Percentiles rank a stretch among this genome's conserved stretches.
phyloP scores from a whole-genome alignment of 2,797 vertebrate genomes.

The Chrosomus eos region DNA sequence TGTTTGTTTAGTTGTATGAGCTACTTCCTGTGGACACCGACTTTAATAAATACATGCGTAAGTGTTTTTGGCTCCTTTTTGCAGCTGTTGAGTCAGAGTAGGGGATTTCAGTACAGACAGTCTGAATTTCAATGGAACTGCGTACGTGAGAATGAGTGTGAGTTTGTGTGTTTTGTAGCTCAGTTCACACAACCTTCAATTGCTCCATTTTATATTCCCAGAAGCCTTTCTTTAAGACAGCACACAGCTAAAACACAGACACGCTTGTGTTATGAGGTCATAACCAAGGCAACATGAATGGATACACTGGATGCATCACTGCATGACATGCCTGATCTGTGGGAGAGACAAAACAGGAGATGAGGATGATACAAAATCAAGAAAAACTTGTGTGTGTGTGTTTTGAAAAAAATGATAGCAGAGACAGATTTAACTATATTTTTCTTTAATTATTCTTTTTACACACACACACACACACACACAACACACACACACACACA shows the following conservation, averaged over 20 bases:
- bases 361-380: not conserved
- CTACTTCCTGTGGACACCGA: slow-evolving; percentile 42
- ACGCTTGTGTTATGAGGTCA: slow-evolving; percentile 29
- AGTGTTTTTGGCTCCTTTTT: slow-evolving; percentile 22
- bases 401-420: too few relatives aligned
- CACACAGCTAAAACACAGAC: slow-evolving; percentile 10
- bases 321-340: slow-evolving; percentile 66
- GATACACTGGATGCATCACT: slow-evolving; percentile 44
- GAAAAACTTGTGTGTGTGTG: not conserved
- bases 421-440: too few relatives aligned
- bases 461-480: too few relatives aligned
- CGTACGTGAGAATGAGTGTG: slow-evolving; percentile 31
- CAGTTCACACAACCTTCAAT: slow-evolving; percentile 33
- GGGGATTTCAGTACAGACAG: slow-evolving; percentile 54
- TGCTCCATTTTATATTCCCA: slow-evolving; percentile 39
- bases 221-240: slow-evolving; percentile 14
- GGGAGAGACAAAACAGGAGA: slow-evolving; percentile 4
- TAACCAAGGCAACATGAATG: slow-evolving; percentile 28
- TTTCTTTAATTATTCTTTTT: too few relatives aligned
- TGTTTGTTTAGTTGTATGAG: slow-evolving; percentile 32
- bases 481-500: too few relatives aligned
- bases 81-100: slow-evolving; percentile 46
- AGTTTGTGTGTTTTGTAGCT: slow-evolving; percentile 25
- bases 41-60: slow-evolving; percentile 4
- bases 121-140: slow-evolving; percentile 48